Percentiles rank a stretch among this genome's conserved stretches.
phyloP scores from a whole-genome alignment of 2,113 vertebrate genomes.

The Corynorhinus townsendii region DNA sequence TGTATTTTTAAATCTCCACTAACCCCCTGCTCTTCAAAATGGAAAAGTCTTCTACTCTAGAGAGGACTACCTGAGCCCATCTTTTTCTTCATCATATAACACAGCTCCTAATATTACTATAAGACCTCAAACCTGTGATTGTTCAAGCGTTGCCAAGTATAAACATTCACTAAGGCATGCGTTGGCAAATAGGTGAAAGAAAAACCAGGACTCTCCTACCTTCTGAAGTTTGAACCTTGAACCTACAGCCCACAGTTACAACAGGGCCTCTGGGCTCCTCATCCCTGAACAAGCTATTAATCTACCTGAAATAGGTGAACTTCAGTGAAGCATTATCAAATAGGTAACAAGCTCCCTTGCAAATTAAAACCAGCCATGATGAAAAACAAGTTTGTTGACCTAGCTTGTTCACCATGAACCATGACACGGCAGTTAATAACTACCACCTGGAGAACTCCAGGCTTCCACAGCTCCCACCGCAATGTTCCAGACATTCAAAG shows the following conservation, averaged over 20 bases:
- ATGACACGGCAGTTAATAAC: slow-evolving; percentile 71
- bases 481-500: slow-evolving; percentile 28
- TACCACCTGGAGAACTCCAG: slow-evolving; percentile 64
- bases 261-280: slow-evolving; percentile 71
- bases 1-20: neutral
- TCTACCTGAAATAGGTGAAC: slow-evolving; percentile 89
- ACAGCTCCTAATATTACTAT: neutral
- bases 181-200: slow-evolving; percentile 63
- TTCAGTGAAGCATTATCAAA: slow-evolving; percentile 82
- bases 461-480: slow-evolving; percentile 20
- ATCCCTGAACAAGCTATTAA: slow-evolving; percentile 82
- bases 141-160: slow-evolving; percentile 53
- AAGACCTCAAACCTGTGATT: slow-evolving; percentile 57
- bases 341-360: slow-evolving; percentile 82
- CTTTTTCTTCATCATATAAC: slow-evolving; percentile 41
- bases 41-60: neutral
- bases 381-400: slow-evolving; percentile 70
- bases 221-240: slow-evolving; percentile 85
- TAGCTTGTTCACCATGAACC: slow-evolving; percentile 70
- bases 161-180: slow-evolving; percentile 74
- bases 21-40: neutral
- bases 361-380: slow-evolving; percentile 73
- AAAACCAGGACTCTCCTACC: slow-evolving; percentile 75
- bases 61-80: neutral
- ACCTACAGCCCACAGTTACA: slow-evolving; percentile 68